phyloP scores from a whole-genome alignment of 37 sponge, comb jelly and placozoan species.

The Chondrosia reniformis region DNA sequence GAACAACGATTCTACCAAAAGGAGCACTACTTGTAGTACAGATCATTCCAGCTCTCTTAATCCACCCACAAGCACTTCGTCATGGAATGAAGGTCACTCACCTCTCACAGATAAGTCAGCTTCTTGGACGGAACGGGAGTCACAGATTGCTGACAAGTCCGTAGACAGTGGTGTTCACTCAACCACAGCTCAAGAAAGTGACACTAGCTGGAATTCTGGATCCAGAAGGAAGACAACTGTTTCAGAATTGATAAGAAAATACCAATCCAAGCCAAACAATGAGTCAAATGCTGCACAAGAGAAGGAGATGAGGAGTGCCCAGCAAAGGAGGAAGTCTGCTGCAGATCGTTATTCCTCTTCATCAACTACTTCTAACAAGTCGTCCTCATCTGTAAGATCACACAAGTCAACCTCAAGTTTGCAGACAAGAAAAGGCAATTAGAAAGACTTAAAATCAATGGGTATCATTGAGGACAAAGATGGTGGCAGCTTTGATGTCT shows the following conservation, averaged over 20 bases:
- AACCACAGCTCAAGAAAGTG: not conserved
- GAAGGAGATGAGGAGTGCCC: too few relatives aligned
- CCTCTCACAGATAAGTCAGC: not conserved
- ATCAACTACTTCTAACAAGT: not conserved
- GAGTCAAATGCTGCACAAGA: too few relatives aligned
- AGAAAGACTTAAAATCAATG: not conserved
- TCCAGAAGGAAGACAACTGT: not conserved
- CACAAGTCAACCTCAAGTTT: not conserved
- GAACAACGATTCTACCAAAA: not conserved
- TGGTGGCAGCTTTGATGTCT: constrained; percentile 12
- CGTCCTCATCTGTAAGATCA: not conserved
- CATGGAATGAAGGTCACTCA: not conserved
- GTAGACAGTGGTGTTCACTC: not conserved
- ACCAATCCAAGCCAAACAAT: not conserved
- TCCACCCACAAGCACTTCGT: not conserved
- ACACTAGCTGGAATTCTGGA: not conserved
- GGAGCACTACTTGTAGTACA: not conserved
- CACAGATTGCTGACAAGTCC: not conserved
- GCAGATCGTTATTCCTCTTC: not conserved
- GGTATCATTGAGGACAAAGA: constrained; percentile 6
- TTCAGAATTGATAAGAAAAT: not conserved
- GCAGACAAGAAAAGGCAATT: not conserved
- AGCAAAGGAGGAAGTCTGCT: not conserved
- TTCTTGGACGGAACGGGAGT: not conserved
- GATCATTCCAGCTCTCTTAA: not conserved